A percentile compares a stretch with the other conserved stretches of the same genome.
Evolutionary conservation across 37 sponge, comb jelly and placozoan species (phyloP).

Genomic region (Hormiphora californensis): DNA sequence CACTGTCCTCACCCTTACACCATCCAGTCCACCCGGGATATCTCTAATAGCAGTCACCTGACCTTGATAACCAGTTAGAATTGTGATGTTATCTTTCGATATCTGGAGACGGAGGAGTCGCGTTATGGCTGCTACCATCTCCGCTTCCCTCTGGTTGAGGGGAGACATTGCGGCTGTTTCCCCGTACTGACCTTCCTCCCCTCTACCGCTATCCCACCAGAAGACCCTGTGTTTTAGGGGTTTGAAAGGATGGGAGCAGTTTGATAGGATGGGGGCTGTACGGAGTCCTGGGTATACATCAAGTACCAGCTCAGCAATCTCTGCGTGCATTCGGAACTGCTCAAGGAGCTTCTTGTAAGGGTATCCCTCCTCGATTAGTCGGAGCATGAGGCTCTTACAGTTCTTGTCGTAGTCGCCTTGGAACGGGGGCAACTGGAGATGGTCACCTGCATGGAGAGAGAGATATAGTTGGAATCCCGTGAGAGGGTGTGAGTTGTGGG

Average conservation of each 20-base stretch:
- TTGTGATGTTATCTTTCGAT: background rate
- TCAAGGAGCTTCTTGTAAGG: background rate
- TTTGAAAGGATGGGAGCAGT: background rate
- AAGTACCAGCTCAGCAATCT: background rate
- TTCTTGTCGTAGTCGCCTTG: background rate
- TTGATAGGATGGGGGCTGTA: background rate
- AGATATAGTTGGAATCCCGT: no score
- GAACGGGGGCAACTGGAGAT: slow-evolving; percentile 20
- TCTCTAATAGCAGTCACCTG: slow-evolving; percentile 33
- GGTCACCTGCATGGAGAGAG: slow-evolving; percentile 29
- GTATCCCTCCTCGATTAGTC: background rate
- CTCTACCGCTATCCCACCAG: slow-evolving; percentile 16
- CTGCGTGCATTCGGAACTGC: slow-evolving; percentile 42
- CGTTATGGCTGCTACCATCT: background rate
- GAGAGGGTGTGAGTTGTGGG: no score
- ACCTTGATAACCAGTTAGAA: slow-evolving; percentile 20
- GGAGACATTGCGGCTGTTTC: slow-evolving; percentile 11
- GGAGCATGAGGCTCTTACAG: slow-evolving; percentile 33
- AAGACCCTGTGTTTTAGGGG: background rate
- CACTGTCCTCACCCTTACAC: background rate
- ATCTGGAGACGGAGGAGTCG: background rate
- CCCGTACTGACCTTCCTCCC: no score
- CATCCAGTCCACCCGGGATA: background rate
- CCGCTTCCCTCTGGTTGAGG: slow-evolving; percentile 15
- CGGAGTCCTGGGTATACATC: background rate